Evolutionary conservation across 1,140 invertebrate species (phyloP).

Genomic region (Temnothorax longispinosus): DNA sequence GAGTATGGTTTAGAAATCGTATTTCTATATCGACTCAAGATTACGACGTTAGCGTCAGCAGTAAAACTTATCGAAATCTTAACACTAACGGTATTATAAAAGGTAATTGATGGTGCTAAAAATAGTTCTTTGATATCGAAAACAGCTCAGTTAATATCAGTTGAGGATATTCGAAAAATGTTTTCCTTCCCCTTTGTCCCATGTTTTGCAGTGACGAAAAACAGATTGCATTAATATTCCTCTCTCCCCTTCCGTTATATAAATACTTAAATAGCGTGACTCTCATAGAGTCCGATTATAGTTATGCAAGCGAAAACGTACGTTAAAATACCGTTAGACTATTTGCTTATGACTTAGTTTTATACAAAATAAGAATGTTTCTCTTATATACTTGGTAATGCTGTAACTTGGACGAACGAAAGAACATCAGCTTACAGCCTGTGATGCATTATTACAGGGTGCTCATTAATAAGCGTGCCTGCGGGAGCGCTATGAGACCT

Average conservation of each 20-base stretch:
- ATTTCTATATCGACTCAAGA: slow-evolving; percentile 7
- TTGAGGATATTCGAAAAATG: not conserved
- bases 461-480: not conserved
- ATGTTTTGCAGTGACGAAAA: not conserved
- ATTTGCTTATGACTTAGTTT: slow-evolving; percentile 25
- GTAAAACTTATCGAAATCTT: slow-evolving; percentile 26
- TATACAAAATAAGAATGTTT: slow-evolving; percentile 55
- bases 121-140: slow-evolving; percentile 21
- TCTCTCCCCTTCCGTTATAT: not conserved
- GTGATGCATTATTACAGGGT: not conserved
- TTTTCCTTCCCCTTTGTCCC: not conserved
- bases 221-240: slow-evolving; percentile 4
- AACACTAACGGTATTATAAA: slow-evolving; percentile 27
- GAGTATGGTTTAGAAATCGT: slow-evolving; percentile 5
- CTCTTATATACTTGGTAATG: not conserved
- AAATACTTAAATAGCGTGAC: not conserved
- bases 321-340: slow-evolving; percentile 13
- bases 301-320: slow-evolving; percentile 15
- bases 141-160: slow-evolving; percentile 27
- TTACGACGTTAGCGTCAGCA: not conserved
- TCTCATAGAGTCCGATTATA: not conserved
- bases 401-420: slow-evolving; percentile 48
- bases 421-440: slow-evolving; percentile 13
- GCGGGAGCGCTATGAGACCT: not conserved
- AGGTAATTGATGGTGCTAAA: slow-evolving; percentile 30